A percentile compares a stretch with the other conserved stretches of the same genome.
phyloP scores from a whole-genome alignment of 2,113 vertebrate genomes.

The Elephantulus edwardii region DNA sequence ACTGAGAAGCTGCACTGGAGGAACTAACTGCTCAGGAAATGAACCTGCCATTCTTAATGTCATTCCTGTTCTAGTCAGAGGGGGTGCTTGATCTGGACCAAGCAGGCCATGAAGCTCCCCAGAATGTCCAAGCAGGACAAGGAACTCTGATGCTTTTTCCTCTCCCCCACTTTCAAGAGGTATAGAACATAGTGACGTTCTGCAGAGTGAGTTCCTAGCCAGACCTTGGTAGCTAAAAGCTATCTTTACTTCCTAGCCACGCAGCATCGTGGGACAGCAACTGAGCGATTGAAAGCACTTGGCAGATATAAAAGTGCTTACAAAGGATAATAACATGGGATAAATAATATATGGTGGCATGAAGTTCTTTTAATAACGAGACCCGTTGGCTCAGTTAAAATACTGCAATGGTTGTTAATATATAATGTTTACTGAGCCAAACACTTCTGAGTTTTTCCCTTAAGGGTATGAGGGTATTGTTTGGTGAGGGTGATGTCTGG shows the following conservation, averaged over 20 bases:
- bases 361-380: constrained; percentile 4
- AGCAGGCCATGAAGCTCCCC: neutral
- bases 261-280: neutral
- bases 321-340: constrained; percentile 34
- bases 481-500: neutral
- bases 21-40: neutral
- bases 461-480: neutral
- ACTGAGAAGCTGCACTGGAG: neutral
- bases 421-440: neutral
- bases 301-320: neutral
- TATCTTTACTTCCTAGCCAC: neutral
- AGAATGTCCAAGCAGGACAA: neutral
- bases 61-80: neutral
- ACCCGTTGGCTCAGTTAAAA: neutral
- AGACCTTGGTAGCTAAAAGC: neutral
- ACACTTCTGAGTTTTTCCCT: neutral
- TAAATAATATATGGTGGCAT: neutral
- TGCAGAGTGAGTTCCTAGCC: neutral
- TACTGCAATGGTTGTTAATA: neutral
- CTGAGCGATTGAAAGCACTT: neutral
- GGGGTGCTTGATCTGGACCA: neutral
- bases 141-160: neutral
- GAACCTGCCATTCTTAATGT: neutral
- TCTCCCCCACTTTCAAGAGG: neutral
- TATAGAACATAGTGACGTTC: neutral